Conservation (phyloP, 2,113 vertebrate species). For the Rhineura floridana region DNA sequence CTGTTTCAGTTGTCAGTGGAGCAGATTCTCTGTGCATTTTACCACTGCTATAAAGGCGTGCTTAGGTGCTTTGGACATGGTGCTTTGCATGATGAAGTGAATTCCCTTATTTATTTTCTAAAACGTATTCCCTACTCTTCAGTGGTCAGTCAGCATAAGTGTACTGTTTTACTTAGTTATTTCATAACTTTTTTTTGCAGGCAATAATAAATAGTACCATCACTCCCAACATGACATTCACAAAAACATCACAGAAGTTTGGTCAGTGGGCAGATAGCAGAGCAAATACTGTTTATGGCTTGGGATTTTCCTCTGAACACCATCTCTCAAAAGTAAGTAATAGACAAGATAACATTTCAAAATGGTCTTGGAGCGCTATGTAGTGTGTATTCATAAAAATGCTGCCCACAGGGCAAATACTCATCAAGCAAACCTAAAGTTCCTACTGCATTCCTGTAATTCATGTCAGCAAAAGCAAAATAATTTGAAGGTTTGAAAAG, state of each 20-base stretch:
- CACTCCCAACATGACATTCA: constrained; percentile 99
- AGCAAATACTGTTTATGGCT: constrained; percentile 96
- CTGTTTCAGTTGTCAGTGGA: not conserved
- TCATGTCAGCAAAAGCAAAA: not conserved
- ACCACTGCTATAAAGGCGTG: not conserved
- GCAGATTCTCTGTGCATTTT: not conserved
- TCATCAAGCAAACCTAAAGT: not conserved
- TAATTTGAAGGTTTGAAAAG: not conserved
- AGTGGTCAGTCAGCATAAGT: not conserved
- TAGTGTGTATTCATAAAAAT: not conserved
- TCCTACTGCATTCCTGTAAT: not conserved
- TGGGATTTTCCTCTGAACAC: constrained; percentile 98
- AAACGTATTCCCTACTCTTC: not conserved
- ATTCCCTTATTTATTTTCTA: not conserved
- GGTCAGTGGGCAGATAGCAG: constrained; percentile 98
- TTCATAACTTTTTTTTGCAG: constrained; percentile 76
- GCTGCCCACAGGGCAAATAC: not conserved
- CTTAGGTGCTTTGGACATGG: not conserved
- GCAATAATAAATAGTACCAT: constrained; percentile 99
- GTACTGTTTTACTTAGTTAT: not conserved
- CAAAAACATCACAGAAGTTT: constrained; percentile 99
- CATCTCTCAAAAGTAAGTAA: constrained; percentile 94
- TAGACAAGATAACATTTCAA: not conserved
- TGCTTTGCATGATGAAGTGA: not conserved
- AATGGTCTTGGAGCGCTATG: not conserved